Evolutionary conservation across 53 echinoderm and acorn worm genomes (phyloP), one percentile per base, ranked within the genome.

Genomic region (Temnopleurus reevesii): DNA sequence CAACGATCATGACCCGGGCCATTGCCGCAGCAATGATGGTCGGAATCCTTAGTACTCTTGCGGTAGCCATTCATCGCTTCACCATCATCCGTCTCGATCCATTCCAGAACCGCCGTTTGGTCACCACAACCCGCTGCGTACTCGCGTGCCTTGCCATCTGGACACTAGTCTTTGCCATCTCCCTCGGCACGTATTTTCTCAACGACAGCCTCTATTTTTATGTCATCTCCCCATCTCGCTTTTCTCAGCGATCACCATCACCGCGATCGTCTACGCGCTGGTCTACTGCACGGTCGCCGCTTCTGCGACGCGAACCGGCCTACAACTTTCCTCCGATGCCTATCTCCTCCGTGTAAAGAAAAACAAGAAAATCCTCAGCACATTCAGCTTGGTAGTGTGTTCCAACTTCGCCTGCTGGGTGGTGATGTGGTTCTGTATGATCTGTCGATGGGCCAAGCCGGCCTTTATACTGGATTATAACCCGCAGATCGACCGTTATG

Each of bases 81-180:
- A 85, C 60, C 61, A 85, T 85, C 30, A 43, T 85, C 63, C 85
- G 63, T 33, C n/a, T 85, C 17, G 85, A 85, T 30, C 85, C 85
- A 25, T 85, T 85, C 61, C 59, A 85, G 45, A 85, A 26, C 41
- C 85, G 85, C 27, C 30, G 44, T 25, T 61, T 85, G 13, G 85
- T 60, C 46, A 59, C 85, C 12, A 61, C 44, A 17, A 59, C 59
- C 0, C 85, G 85, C 19, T 85, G 85, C 38, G 27, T 85, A 23
- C 45, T 12, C 46, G 46, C 45, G 0, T 60, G 85, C 36, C 26
- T 45, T 4, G 15, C 45, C 10, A 26, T 61, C 23, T 85, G 85
- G 85, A 13, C 4, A 18, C 18, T 29, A 54, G 7, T 55, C 33
- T 55, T 82, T 55, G 13, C 30, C 10, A 15, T 85, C 2, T 31